Base-by-base conservation (phyloP, 1,140 invertebrate genomes). In the Calephelis nemesis region DNA sequence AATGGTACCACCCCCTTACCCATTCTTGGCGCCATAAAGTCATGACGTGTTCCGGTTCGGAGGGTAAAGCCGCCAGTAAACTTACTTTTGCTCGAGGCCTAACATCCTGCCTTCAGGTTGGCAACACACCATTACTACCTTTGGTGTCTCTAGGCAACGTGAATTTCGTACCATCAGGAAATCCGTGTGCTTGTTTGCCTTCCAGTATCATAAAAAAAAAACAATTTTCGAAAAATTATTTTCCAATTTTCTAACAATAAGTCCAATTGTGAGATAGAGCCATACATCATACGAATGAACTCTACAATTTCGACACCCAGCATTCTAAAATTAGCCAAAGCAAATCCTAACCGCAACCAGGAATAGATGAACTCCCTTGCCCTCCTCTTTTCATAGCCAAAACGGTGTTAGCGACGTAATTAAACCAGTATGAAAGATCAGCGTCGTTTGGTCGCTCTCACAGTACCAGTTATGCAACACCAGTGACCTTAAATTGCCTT, bases 311-410 rank as follows among this genome's bases (percentile, higher is more conserved):
- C 75, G 69, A 75, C 74, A 77, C 73, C 70, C 71, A 45, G 72
- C 75, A 75, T 77, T 77, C 75, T 77, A 77, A 77, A 73, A 77
- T 77, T 75, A 77, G 67, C 73, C 68, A 70, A 75, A 73, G 71
- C 73, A 77, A 75, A 77, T 77, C 75, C 71, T 68, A 69, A 64
- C 65, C 58, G 39, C 52, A 49, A 58, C 73, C 67, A 75, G 11
- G 12, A 7, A n/a, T 45, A 39, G 39, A 62, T 69, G 71, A 71
- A 52, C 75, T 65, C 58, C 45, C 30, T 64, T 45, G 48, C 69
- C 67, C 75, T 39, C 47, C 70, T 30, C 10, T 40, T 6, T 7
- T 19, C 52, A 48, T 68, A 30, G 65, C 50, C 68, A 30, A 60
- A 58, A 15, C 60, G 72, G 65, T 65, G 52, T 67, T 4, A 19